Evolutionary conservation across 2,113 vertebrate species (phyloP), one percentile per base, ranked within the genome.

Genomic region (Fregata magnificens): DNA sequence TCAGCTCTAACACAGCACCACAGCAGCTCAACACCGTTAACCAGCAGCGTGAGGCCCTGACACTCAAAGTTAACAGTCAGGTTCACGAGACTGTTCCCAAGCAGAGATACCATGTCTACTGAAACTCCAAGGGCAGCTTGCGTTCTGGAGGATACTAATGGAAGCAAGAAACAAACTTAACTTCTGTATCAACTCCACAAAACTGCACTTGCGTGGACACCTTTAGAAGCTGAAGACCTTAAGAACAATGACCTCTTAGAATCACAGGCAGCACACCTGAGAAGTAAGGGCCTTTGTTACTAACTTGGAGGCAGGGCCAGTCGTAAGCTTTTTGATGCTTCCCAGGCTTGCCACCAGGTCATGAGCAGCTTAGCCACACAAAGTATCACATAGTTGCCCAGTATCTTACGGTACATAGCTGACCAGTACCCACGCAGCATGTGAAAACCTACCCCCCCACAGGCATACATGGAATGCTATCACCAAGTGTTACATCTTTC

Each of bases 351-450:
- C 16, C 56, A 70, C 10, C 32, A 74, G 36, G 34, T 38, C 78
- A 81, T 2, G 10, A 69, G 32, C 59, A 73, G 42, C 59, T 81
- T n/a, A 49, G 38, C 13, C 44, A 58, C 28, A 77, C 10, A 61
- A 73, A 36, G 13, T 73, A 45, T 56, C 45, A 86, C 29, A 82
- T 2, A 59, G 24, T 3, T 59, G 38, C 49, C 21, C 79, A 59
- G 47, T 26, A 53, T 26, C 20, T 67, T 11, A 17, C 6, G 5
- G 6, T 24, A 72, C 3, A 1, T 16, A 77, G 28, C 44, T 70
- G 36, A 62, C 7, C 28, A 34, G 56, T 15, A 28, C 11, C 0
- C 0, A 67, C 6, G 9, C 10, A 55, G 22, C 10, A 62, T 9
- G 32, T 26, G 16, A 78, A 69, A 38, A 67, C 15, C 28, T 53